phyloP scores from a whole-genome alignment of 2,113 vertebrate species.

The Phalacrocorax brasilianus region DNA sequence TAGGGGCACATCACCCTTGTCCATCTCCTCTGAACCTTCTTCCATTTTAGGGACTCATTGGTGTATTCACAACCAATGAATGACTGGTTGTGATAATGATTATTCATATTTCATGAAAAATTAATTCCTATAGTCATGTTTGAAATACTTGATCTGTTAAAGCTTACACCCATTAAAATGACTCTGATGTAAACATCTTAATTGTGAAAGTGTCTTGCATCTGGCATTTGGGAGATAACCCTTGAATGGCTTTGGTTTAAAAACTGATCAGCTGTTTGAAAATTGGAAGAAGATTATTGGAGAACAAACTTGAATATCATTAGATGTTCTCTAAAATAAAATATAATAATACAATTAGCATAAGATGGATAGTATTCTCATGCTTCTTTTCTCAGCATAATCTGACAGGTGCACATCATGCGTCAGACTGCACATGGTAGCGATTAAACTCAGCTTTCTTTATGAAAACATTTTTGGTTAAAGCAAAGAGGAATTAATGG shows the following conservation, averaged over 20 bases:
- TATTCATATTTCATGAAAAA: background rate
- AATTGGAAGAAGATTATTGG: background rate
- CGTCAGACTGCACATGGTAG: background rate
- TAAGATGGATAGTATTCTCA: background rate
- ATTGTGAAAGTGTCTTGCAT: background rate
- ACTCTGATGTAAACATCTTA: background rate
- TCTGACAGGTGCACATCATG: background rate
- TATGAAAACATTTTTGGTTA: background rate
- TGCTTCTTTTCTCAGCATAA: background rate
- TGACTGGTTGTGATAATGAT: background rate
- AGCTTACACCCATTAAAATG: background rate
- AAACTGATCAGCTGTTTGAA: background rate
- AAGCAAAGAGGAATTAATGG: background rate
- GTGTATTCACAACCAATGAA: background rate
- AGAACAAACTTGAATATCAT: background rate
- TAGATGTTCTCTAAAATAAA: background rate
- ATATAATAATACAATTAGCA: background rate
- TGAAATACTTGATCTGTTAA: background rate
- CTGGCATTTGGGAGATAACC: background rate
- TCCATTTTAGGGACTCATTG: background rate
- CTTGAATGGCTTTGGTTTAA: background rate
- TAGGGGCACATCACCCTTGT: background rate
- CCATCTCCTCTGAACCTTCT: background rate
- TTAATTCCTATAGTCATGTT: background rate
- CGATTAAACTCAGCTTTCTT: background rate